Conservation (phyloP, 1,140 invertebrate species). For the Pseudomyrmex gracilis region DNA sequence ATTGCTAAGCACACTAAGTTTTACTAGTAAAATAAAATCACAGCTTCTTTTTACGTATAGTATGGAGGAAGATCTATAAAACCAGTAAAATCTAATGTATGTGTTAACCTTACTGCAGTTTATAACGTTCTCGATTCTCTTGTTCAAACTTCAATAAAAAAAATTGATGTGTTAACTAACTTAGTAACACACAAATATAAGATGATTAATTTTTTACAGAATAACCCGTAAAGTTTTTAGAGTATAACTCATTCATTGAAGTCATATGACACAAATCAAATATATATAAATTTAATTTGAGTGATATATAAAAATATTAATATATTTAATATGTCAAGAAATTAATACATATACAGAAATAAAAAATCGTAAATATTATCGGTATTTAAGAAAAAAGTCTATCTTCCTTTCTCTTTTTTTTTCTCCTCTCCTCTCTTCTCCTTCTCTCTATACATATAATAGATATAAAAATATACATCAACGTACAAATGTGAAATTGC, state of each 20-base stretch:
- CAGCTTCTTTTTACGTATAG: conserved; percentile 43
- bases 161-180: not conserved
- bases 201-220: not conserved
- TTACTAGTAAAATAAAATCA: conserved; percentile 52
- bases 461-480: not conserved
- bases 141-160: not conserved
- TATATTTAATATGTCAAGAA: not conserved
- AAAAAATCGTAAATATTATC: not conserved
- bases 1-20: conserved; percentile 42
- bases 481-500: conserved; percentile 8
- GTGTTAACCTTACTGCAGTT: not conserved
- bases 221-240: conserved; percentile 13
- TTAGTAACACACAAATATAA: not conserved
- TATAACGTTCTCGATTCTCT: not conserved
- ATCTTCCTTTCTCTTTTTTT: not conserved
- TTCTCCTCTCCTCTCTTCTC: too few relatives aligned
- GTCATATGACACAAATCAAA: not conserved
- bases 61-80: conserved; percentile 2
- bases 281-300: conserved; percentile 19
- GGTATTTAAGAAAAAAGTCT: not conserved
- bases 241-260: not conserved
- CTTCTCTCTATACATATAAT: not conserved
- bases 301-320: conserved; percentile 19
- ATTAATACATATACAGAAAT: conserved; percentile 33
- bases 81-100: conserved; percentile 25